These are phyloP conservation scores for Stenoptilia bipunctidactyla DNA, from an alignment of 2,888 invertebrate species.

Conservation along the genomic window DNA sequence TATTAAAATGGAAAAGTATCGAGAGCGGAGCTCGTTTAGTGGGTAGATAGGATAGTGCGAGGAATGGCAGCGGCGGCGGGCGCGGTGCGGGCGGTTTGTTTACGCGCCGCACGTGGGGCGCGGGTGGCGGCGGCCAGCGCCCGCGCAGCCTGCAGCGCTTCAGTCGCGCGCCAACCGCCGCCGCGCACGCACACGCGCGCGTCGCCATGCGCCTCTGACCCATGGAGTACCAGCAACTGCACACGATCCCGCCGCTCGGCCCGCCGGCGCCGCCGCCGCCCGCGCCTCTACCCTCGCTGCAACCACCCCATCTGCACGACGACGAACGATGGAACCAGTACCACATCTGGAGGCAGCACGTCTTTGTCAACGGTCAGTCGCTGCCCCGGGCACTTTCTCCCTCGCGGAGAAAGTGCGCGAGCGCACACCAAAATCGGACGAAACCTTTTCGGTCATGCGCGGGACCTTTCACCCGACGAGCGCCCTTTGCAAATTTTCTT, in stretches of 20 bases:
- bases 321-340: constrained; percentile 81
- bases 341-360: constrained; percentile 85
- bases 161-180: constrained; percentile 26
- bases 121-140: constrained; percentile 27
- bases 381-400: constrained; percentile 13
- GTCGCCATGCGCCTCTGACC: constrained; percentile 29
- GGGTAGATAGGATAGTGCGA: constrained; percentile 21
- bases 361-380: constrained; percentile 82
- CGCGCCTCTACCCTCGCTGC: constrained; percentile 72
- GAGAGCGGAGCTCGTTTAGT: constrained; percentile 14
- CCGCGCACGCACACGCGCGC: constrained; percentile 25
- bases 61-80: constrained; percentile 24
- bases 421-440: constrained; percentile 35
- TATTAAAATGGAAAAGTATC: neutral
- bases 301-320: constrained; percentile 73
- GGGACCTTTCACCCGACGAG: constrained; percentile 29
- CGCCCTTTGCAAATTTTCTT: too few species aligned
- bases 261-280: constrained; percentile 74
- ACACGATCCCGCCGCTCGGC: constrained; percentile 70
- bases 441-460: constrained; percentile 42
- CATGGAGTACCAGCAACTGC: constrained; percentile 65
- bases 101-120: constrained; percentile 20
- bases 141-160: constrained; percentile 21
- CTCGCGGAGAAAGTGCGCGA: constrained; percentile 53
- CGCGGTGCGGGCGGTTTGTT: constrained; percentile 21